Percentiles rank a stretch among this genome's conserved stretches.
Evolutionary conservation across 1,140 invertebrate genomes (phyloP).

Genomic region (Charaxes varanes): DNA sequence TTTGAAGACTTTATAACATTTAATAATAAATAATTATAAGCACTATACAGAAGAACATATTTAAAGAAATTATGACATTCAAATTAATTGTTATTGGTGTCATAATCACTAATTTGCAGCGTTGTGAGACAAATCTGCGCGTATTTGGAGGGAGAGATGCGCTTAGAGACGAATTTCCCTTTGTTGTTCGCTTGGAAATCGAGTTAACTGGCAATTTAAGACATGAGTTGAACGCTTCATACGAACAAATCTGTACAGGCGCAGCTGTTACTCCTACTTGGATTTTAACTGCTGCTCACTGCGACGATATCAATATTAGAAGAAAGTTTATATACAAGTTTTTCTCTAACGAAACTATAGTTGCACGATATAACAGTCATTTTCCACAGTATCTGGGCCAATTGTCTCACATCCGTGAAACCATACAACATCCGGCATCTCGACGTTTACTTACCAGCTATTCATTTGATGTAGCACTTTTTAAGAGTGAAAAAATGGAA

Average conservation of each 20-base stretch:
- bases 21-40: too few species aligned
- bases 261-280: neutral
- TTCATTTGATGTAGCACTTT: neutral
- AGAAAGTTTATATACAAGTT: neutral
- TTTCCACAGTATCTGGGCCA: neutral
- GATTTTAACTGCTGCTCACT: slow-evolving; percentile 8
- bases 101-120: too few species aligned
- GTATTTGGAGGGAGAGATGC: slow-evolving; percentile 1
- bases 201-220: neutral
- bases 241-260: neutral
- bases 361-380: slow-evolving; percentile 5
- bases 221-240: neutral
- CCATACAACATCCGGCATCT: neutral
- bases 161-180: slow-evolving; percentile 1
- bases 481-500: neutral
- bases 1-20: too few species aligned
- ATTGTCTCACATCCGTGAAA: neutral
- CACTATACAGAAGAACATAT: too few species aligned
- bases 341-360: neutral
- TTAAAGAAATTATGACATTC: too few species aligned
- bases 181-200: slow-evolving; percentile 2
- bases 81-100: too few species aligned
- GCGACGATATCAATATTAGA: neutral
- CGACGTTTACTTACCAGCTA: neutral
- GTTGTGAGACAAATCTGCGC: too few species aligned